phyloP scores from a whole-genome alignment of 2,797 vertebrate species.

The Alca torda region DNA sequence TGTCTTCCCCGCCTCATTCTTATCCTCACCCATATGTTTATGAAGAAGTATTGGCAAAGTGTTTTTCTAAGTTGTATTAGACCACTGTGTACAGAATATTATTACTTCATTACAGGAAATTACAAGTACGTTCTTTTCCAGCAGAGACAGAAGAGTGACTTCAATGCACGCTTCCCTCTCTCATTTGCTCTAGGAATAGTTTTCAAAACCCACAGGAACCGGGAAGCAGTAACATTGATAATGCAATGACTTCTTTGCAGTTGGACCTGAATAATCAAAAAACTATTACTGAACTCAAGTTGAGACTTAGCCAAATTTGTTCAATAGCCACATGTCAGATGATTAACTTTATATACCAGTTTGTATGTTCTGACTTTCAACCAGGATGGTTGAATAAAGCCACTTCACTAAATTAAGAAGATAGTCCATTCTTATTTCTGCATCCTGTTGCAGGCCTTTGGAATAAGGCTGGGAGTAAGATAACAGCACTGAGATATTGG shows the following conservation, averaged over 20 bases:
- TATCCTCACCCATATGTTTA: neutral
- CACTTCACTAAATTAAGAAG: neutral
- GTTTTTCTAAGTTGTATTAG: conserved; percentile 21
- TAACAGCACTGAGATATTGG: neutral
- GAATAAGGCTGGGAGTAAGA: neutral
- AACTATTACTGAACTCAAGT: neutral
- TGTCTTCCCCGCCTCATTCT: neutral
- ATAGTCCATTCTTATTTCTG: neutral
- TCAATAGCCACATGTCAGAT: neutral
- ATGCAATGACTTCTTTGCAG: neutral
- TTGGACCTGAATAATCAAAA: neutral
- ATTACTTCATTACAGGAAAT: conserved; percentile 13
- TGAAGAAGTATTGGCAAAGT: neutral
- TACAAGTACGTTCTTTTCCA: neutral
- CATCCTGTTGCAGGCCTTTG: neutral
- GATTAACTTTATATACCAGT: neutral
- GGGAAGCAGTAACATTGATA: neutral
- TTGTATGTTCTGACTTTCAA: neutral
- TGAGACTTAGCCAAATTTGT: neutral
- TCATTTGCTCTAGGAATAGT: neutral
- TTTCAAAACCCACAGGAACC: neutral
- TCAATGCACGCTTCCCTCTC: neutral
- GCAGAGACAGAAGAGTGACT: neutral
- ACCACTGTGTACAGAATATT: neutral
- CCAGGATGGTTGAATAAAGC: neutral